A percentile compares a stretch with the other conserved stretches of the same genome.
phyloP scores from a whole-genome alignment of 2,888 invertebrate genomes.

The Agrotis clavis region DNA sequence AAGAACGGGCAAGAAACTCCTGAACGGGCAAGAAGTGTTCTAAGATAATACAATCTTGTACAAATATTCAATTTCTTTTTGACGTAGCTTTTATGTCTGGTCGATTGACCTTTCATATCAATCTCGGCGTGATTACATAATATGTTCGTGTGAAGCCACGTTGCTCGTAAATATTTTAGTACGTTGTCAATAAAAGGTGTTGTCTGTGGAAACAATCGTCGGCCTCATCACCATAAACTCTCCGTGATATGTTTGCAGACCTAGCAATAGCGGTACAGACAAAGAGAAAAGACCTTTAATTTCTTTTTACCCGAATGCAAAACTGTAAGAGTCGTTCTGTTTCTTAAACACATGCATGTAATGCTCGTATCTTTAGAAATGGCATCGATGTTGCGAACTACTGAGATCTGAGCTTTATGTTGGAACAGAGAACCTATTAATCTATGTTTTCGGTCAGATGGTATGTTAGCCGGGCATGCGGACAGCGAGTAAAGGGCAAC shows the following conservation, averaged over 20 bases:
- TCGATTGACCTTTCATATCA: constrained; percentile 36
- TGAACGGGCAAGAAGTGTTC: no score
- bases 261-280: constrained; percentile 41
- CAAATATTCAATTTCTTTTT: constrained; percentile 15
- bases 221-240: constrained; percentile 62
- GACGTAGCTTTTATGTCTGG: constrained; percentile 4
- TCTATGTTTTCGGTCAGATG: no score
- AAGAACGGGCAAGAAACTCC: no score
- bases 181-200: constrained; percentile 56
- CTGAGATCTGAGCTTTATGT: no score
- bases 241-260: constrained; percentile 47
- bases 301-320: neutral
- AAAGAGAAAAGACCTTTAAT: neutral
- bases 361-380: no score
- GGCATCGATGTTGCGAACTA: no score
- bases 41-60: neutral
- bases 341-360: neutral
- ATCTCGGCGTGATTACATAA: constrained; percentile 48
- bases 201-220: constrained; percentile 52
- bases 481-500: no score
- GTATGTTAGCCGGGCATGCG: no score
- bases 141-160: constrained; percentile 44
- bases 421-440: no score
- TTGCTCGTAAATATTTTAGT: constrained; percentile 63
- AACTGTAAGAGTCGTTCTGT: neutral